Base-by-base conservation (phyloP, 2,888 invertebrate species). In the Tetranychus piercei region DNA sequence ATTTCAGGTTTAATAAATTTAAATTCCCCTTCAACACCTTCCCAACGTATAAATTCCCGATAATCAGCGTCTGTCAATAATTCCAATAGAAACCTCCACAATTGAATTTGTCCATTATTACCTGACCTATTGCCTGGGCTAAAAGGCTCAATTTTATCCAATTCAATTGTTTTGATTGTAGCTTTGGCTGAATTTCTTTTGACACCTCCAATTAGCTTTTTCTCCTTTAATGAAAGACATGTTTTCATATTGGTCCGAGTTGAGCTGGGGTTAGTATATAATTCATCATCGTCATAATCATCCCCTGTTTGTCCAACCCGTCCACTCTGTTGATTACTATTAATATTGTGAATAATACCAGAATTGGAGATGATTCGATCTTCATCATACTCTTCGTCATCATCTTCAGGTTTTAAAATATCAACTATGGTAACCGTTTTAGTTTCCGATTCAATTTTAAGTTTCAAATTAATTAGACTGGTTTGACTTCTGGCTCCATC, bases 1-100 rank as follows among this genome's bases (percentile, higher is more conserved):
- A 87, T 84, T 82, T 93, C 93, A 0, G 93, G 93, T 80, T 92
- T 89, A 65, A 87, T 85, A 0, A 94, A 84, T 80, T 91, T 91
- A 81, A 94, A 94, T 81, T 93, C 93, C 0, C 92, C 93, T 43
- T 89, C 88, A 1, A 85, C 85, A n/a, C 90, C 90, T 15, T 89
- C 86, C 93, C 93, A 94, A 78, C 90, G 88, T 77, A 94, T 94
- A 43, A 89, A 87, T 78, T 87, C 85, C 76, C 87, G 87, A 80
- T 91, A 89, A 76, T 90, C 88, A 1, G 88, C 88, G 80, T 90
- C 90, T 0, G 92, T 92, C 44, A 94, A 84, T 67, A 94, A 84
- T 81, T 93, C 93, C 22, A 94, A 81, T 15, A 94, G 83, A 82
- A 94, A 94, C 82, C 93, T 93, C 93, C 94, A 94, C 73, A 94